These are phyloP conservation scores for Babylonia areolata DNA, from an alignment of 1,140 invertebrate species.

Conservation along the genomic window DNA sequence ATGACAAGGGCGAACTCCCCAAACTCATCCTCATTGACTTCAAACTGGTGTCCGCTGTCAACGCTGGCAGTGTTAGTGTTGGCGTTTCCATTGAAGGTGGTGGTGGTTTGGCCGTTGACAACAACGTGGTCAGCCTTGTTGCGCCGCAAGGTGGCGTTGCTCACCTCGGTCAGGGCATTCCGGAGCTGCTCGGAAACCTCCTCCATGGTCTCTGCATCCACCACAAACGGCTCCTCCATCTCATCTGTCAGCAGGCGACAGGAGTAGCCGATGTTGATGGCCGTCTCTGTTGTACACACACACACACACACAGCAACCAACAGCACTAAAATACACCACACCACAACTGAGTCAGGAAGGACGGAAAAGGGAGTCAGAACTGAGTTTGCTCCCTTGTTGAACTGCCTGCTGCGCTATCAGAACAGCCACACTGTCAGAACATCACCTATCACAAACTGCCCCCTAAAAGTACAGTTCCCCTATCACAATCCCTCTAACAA, in stretches of 20 bases:
- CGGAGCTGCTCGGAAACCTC: constrained; percentile 79
- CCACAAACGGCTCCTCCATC: constrained; percentile 95
- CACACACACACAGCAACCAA: too few species aligned
- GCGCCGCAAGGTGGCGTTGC: background rate
- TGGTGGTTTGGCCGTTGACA: constrained; percentile 34
- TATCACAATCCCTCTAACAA: too few species aligned
- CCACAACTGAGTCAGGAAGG: too few species aligned
- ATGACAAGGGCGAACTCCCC: constrained; percentile 95
- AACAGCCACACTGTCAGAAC: too few species aligned
- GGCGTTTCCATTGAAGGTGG: constrained; percentile 28
- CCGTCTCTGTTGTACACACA: constrained; percentile 87
- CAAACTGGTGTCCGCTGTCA: background rate
- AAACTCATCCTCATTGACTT: constrained; percentile 60
- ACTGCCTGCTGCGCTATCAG: too few species aligned
- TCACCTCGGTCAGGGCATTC: constrained; percentile 58
- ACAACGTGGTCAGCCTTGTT: constrained; percentile 40
- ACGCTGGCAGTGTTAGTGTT: background rate
- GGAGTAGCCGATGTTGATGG: constrained; percentile 99
- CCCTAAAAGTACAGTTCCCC: too few species aligned
- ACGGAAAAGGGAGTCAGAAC: too few species aligned
- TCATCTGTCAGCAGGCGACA: constrained; percentile 98
- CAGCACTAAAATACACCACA: too few species aligned
- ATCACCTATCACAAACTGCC: too few species aligned
- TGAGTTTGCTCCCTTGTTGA: too few species aligned
- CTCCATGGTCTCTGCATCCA: constrained; percentile 91